Conservation (phyloP, 2,888 invertebrate species). For the Parnassius orleans region DNA sequence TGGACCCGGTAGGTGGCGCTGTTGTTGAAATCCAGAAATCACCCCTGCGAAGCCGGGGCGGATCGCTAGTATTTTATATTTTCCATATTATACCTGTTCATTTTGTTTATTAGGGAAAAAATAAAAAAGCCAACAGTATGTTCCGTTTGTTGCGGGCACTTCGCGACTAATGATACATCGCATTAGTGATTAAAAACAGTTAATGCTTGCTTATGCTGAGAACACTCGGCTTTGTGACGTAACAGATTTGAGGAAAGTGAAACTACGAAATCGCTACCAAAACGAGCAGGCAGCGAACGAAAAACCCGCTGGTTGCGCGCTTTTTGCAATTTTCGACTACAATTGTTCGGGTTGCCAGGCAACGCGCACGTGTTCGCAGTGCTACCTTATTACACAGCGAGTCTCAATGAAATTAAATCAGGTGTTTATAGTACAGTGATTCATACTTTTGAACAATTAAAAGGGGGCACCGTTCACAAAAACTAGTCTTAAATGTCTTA, state of each 20-base stretch:
- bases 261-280: constrained; percentile 34
- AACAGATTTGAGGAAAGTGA: constrained; percentile 18
- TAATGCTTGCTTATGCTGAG: background rate
- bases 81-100: too few species aligned
- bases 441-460: too few species aligned
- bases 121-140: constrained; percentile 51
- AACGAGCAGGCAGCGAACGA: constrained; percentile 52
- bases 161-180: constrained; percentile 45
- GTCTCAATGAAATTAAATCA: too few species aligned
- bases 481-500: too few species aligned
- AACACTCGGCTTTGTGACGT: constrained; percentile 13
- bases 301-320: constrained; percentile 48
- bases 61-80: too few species aligned
- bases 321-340: background rate
- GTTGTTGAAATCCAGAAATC: too few species aligned
- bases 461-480: too few species aligned
- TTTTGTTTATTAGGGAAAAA: constrained; percentile 35
- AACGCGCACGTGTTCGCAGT: too few species aligned
- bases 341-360: background rate
- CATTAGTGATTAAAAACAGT: constrained; percentile 39
- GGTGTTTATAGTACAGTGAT: too few species aligned
- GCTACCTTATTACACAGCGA: too few species aligned
- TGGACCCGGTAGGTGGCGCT: too few species aligned
- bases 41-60: too few species aligned
- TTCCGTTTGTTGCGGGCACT: constrained; percentile 34